Conservation (phyloP, 2,113 vertebrate genomes). For the Lucifuga dentata region DNA sequence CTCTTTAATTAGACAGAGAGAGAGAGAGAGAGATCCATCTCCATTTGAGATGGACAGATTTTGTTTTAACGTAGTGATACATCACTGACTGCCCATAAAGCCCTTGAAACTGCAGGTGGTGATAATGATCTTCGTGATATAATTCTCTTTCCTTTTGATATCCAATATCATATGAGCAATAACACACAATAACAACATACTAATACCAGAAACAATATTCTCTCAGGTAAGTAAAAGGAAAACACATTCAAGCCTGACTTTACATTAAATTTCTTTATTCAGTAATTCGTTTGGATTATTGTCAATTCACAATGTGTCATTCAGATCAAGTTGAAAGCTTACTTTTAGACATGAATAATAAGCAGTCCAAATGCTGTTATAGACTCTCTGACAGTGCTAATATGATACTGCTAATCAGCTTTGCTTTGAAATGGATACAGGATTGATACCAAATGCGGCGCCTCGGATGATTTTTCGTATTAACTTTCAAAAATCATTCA, state of each 20-base stretch:
- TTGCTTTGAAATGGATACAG: conserved; percentile 22
- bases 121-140: conserved; percentile 33
- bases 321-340: background rate
- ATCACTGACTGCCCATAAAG: conserved; percentile 8
- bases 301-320: background rate
- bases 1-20: conserved; percentile 61
- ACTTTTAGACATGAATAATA: background rate
- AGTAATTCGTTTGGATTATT: background rate
- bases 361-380: background rate
- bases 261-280: background rate
- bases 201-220: background rate
- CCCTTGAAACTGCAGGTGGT: conserved; percentile 7
- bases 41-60: conserved; percentile 30
- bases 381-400: conserved; percentile 4
- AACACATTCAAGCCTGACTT: background rate
- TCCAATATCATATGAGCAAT: conserved; percentile 10
- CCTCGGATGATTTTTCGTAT: conserved; percentile 10
- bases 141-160: conserved; percentile 13
- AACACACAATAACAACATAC: too few relatives aligned
- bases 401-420: conserved; percentile 9
- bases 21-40: conserved; percentile 16
- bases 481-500: conserved; percentile 13
- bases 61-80: conserved; percentile 15
- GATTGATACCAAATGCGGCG: background rate
- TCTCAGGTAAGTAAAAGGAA: background rate